Conservation (phyloP, 2,888 invertebrate species). For the Drosophila crucigera region DNA sequence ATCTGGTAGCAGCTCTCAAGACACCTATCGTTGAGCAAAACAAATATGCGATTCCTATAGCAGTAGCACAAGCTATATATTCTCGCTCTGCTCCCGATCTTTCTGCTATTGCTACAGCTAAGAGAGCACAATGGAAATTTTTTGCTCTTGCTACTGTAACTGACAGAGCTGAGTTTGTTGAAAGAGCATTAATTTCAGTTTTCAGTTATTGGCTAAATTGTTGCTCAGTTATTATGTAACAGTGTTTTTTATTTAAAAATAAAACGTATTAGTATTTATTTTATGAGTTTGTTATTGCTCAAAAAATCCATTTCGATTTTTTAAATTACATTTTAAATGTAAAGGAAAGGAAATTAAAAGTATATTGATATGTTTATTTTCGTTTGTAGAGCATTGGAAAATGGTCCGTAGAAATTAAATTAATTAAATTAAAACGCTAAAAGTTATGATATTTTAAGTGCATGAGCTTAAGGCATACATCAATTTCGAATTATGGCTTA, state of each 20-base stretch:
- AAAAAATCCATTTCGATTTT: not conserved
- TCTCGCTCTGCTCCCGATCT: not conserved
- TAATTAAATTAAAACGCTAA: not conserved
- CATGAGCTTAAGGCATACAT: not conserved
- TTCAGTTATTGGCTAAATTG: not conserved
- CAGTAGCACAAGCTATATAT: not conserved
- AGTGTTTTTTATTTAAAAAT: not conserved
- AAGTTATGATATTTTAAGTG: too few species aligned
- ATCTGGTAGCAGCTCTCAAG: not conserved
- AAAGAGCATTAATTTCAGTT: not conserved
- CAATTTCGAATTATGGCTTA: not conserved
- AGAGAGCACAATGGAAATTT: not conserved
- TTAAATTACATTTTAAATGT: not conserved
- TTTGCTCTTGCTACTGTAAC: not conserved
- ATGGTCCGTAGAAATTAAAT: not conserved
- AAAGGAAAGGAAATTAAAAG: not conserved
- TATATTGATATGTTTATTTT: not conserved
- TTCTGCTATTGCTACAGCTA: not conserved
- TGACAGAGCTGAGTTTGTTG: not conserved
- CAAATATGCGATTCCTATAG: not conserved
- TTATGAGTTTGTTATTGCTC: not conserved
- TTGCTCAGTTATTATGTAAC: not conserved
- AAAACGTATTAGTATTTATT: not conserved
- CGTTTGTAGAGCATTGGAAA: not conserved
- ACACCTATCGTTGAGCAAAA: not conserved